Evolutionary conservation across 1,140 invertebrate genomes (phyloP).

Genomic region (Drosophila malerkotliana): DNA sequence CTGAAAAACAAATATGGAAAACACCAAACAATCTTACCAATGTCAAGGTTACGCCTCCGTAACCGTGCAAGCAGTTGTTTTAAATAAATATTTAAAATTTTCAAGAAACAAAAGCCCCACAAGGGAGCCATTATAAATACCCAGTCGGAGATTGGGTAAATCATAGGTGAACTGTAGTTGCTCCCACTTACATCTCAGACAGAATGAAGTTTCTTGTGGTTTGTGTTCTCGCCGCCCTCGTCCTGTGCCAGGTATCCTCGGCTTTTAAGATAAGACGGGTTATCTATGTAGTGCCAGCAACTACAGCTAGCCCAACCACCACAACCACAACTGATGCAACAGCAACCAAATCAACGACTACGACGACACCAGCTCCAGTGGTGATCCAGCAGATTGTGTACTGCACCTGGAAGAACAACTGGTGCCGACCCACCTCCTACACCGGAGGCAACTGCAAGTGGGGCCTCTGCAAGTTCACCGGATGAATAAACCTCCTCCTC

Average conservation of each 20-base stretch:
- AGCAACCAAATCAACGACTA: neutral
- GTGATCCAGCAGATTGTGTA: slow-evolving; percentile 5
- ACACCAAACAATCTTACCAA: slow-evolving; percentile 10
- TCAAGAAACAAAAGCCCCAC: neutral
- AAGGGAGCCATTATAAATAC: slow-evolving; percentile 20
- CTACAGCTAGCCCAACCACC: neutral
- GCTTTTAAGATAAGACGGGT: slow-evolving; percentile 14
- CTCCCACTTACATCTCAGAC: neutral
- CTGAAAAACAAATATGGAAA: neutral
- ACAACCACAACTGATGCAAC: neutral
- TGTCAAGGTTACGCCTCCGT: slow-evolving; percentile 9
- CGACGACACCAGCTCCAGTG: neutral
- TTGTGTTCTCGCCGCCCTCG: slow-evolving; percentile 18
- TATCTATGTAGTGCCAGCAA: slow-evolving; percentile 22
- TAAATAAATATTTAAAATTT: neutral
- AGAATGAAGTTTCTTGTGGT: slow-evolving; percentile 30
- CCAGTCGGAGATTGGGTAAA: neutral
- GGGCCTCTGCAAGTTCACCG: slow-evolving; percentile 26
- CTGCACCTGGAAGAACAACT: slow-evolving; percentile 44
- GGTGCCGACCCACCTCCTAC: slow-evolving; percentile 24
- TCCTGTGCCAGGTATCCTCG: slow-evolving; percentile 22
- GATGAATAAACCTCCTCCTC: slow-evolving; percentile 1
- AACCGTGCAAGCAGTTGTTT: slow-evolving; percentile 16
- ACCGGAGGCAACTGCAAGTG: slow-evolving; percentile 23
- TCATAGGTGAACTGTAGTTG: slow-evolving; percentile 8